Evolutionary conservation across 2,797 vertebrate genomes (phyloP).

Genomic region (Halcyon smyrnensis): DNA sequence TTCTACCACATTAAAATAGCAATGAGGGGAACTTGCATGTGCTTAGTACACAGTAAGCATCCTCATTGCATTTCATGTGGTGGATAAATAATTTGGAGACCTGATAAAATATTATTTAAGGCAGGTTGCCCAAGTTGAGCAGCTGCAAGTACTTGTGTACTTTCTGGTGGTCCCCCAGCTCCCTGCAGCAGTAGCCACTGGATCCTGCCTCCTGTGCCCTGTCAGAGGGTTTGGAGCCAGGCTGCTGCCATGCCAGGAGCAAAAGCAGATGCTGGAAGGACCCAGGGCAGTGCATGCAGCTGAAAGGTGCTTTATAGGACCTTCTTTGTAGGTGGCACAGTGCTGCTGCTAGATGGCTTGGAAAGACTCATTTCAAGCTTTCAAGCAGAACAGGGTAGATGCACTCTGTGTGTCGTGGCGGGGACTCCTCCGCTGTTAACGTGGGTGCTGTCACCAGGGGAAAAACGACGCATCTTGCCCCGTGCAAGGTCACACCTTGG

Average conservation of each 20-base stretch:
- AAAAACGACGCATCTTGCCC: not conserved
- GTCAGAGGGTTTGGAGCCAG: not conserved
- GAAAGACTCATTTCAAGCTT: not conserved
- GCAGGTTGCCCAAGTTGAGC: not conserved
- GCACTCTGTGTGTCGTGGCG: accelerated
- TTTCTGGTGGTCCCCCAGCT: not conserved
- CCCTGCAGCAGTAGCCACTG: not conserved
- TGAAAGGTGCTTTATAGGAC: not conserved
- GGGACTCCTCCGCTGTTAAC: not conserved
- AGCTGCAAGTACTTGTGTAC: not conserved
- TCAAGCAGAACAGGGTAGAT: not conserved
- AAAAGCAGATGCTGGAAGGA: not conserved
- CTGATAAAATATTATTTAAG: slow-evolving; percentile 27
- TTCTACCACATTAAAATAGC: not conserved
- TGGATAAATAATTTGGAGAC: slow-evolving; percentile 23
- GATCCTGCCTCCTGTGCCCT: accelerated
- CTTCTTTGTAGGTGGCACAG: not conserved
- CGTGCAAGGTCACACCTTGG: not conserved
- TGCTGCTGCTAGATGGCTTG: not conserved
- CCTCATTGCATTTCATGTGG: accelerated
- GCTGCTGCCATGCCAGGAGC: not conserved
- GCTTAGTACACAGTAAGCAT: not conserved
- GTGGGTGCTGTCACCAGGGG: not conserved
- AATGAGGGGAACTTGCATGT: not conserved
- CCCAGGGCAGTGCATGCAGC: not conserved